These are phyloP conservation scores for Semotilus atromaculatus DNA, from an alignment of 2,797 vertebrate species.

Conservation along the genomic window DNA sequence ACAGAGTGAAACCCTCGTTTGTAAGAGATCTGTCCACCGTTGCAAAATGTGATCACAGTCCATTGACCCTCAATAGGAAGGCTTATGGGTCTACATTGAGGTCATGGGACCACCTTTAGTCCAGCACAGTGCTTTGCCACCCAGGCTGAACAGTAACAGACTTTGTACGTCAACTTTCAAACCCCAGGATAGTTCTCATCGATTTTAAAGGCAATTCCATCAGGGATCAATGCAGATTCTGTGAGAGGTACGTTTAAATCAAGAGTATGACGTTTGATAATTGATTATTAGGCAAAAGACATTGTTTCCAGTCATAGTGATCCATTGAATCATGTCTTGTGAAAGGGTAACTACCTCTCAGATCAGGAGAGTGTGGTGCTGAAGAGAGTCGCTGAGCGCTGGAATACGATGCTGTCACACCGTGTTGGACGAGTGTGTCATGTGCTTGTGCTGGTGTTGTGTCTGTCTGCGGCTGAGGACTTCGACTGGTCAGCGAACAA, in stretches of 20 bases:
- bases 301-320: not conserved
- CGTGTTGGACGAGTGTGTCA: slow-evolving; percentile 70
- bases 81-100: slow-evolving; percentile 76
- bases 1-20: slow-evolving; percentile 77
- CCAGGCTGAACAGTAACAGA: slow-evolving; percentile 64
- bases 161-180: slow-evolving; percentile 44
- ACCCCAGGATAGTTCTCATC: slow-evolving; percentile 41
- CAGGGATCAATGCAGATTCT: slow-evolving; percentile 25
- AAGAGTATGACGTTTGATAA: not conserved
- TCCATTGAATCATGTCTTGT: not conserved
- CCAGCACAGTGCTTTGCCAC: slow-evolving; percentile 68
- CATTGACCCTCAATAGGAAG: slow-evolving; percentile 77
- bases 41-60: slow-evolving; percentile 81
- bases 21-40: slow-evolving; percentile 77
- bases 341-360: slow-evolving; percentile 54
- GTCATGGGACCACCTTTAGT: slow-evolving; percentile 67
- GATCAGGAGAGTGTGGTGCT: slow-evolving; percentile 61
- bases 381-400: slow-evolving; percentile 58
- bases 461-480: slow-evolving; percentile 80
- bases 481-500: slow-evolving; percentile 87
- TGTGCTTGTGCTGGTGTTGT: slow-evolving; percentile 78
- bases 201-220: slow-evolving; percentile 50
- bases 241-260: slow-evolving; percentile 44
- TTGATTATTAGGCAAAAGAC: not conserved
- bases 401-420: slow-evolving; percentile 73